Conservation (phyloP, 2,797 vertebrate genomes). For the Darevskia nairensis region DNA sequence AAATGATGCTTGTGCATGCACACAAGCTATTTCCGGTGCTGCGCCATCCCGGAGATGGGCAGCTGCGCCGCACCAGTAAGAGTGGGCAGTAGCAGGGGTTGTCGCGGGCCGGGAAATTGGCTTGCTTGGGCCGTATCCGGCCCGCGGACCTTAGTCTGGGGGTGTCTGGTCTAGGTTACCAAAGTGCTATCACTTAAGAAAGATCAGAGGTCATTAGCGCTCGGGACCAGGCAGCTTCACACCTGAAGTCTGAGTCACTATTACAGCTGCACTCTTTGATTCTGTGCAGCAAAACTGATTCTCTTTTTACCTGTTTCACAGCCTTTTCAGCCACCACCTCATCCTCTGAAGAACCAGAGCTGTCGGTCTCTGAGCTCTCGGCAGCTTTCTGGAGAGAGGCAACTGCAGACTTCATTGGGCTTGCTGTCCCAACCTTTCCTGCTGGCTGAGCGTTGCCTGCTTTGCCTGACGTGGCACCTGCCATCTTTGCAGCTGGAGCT, state of each 20-base stretch:
- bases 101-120: too few relatives aligned
- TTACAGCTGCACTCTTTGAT: neutral
- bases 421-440: slow-evolving; percentile 26
- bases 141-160: too few relatives aligned
- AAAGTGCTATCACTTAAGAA: neutral
- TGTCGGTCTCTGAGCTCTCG: slow-evolving; percentile 26
- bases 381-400: slow-evolving; percentile 27
- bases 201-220: neutral
- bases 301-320: slow-evolving; percentile 36
- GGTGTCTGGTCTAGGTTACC: too few relatives aligned
- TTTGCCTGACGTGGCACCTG: fast-evolving
- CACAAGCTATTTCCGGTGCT: too few relatives aligned
- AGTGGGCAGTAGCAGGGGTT: too few relatives aligned
- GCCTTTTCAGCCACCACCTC: fast-evolving
- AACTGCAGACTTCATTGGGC: neutral
- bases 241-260: neutral
- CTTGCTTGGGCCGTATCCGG: too few relatives aligned
- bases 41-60: too few relatives aligned
- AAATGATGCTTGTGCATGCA: too few relatives aligned
- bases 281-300: neutral
- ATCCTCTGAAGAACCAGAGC: neutral
- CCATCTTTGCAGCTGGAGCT: neutral
- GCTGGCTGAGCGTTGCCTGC: neutral
- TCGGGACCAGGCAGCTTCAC: neutral
- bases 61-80: too few relatives aligned